Conservation (phyloP, 2,113 vertebrate species). For the Vireo altiloquus region DNA sequence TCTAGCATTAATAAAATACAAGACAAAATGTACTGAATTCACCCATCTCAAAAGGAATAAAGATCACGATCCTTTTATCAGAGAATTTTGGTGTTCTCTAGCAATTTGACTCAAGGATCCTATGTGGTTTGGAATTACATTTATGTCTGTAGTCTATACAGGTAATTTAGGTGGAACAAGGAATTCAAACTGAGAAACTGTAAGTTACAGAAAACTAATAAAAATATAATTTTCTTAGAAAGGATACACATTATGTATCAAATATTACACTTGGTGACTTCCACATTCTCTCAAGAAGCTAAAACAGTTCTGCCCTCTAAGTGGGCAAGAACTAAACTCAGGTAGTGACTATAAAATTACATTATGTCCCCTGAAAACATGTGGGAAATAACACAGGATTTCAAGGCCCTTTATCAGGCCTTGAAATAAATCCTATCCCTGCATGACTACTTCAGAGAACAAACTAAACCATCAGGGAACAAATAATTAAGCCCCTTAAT, state of each 20-base stretch:
- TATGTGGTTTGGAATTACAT: neutral
- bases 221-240: neutral
- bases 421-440: neutral
- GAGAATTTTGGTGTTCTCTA: neutral
- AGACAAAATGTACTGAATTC: neutral
- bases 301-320: neutral
- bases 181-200: neutral
- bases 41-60: neutral
- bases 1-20: neutral
- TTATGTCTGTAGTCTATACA: neutral
- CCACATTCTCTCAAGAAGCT: neutral
- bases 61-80: neutral
- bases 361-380: neutral
- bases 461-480: neutral
- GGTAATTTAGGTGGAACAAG: neutral
- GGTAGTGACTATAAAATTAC: neutral
- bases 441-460: neutral
- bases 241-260: neutral
- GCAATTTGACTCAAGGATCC: neutral
- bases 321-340: neutral
- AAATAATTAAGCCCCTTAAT: constrained; percentile 14
- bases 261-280: neutral
- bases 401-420: neutral
- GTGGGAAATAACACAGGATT: neutral
- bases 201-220: neutral